Evolutionary conservation across 1,140 invertebrate species (phyloP).

Genomic region (Armadillidium nasatum): DNA sequence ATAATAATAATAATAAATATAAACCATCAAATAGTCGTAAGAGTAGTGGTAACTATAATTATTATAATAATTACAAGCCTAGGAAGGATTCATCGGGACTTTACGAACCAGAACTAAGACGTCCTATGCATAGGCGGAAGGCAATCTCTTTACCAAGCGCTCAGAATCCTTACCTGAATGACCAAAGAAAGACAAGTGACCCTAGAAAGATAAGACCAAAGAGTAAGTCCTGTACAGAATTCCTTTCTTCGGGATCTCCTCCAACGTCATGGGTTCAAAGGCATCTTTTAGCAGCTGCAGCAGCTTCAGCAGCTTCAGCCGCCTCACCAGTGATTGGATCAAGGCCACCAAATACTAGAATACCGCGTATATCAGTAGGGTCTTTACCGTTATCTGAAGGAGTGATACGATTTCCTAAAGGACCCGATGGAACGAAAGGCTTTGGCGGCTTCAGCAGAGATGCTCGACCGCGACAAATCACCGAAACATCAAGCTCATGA

Average conservation of each 20-base stretch:
- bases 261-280: conserved; percentile 55
- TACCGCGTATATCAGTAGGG: conserved; percentile 47
- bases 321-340: conserved; percentile 28
- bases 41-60: conserved; percentile 22
- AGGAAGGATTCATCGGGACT: neutral
- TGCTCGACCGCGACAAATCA: neutral
- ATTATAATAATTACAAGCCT: neutral
- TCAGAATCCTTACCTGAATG: conserved; percentile 39
- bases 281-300: conserved; percentile 50
- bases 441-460: conserved; percentile 57
- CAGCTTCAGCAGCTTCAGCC: conserved; percentile 50
- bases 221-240: conserved; percentile 42
- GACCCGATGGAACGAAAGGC: conserved; percentile 75
- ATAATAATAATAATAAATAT: no score
- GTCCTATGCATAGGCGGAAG: conserved; percentile 34
- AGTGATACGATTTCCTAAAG: conserved; percentile 70
- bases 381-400: conserved; percentile 53
- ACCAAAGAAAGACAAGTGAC: conserved; percentile 34
- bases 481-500: neutral
- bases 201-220: conserved; percentile 39
- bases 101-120: neutral
- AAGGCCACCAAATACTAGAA: conserved; percentile 43
- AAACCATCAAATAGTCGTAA: conserved; percentile 3
- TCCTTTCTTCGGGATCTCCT: conserved; percentile 36
- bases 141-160: conserved; percentile 38